Evolutionary conservation across 2,888 invertebrate species (phyloP).

Genomic region (Limnephilus marmoratus): DNA sequence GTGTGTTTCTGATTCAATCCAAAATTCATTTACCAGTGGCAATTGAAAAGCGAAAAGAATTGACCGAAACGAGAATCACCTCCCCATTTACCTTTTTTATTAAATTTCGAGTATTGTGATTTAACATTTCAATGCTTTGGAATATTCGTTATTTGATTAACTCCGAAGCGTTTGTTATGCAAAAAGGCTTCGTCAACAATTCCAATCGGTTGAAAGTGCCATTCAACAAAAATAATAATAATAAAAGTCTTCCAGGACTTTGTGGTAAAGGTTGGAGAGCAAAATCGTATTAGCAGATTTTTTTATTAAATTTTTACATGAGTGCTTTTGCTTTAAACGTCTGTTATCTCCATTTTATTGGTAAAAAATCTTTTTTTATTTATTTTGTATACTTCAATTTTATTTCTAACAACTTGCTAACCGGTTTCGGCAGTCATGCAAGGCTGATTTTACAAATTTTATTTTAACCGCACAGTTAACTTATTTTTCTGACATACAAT

Average conservation of each 20-base stretch:
- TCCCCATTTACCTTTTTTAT: not conserved
- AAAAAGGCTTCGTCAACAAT: slow-evolving; percentile 6
- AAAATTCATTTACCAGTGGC: not conserved
- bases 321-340: not conserved
- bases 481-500: too few relatives aligned
- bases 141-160: slow-evolving; percentile 22
- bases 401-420: too few relatives aligned
- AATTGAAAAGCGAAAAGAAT: slow-evolving; percentile 8
- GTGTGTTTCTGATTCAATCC: not conserved
- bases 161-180: slow-evolving; percentile 26
- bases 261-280: not conserved
- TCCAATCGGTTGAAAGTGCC: slow-evolving; percentile 27
- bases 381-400: too few relatives aligned
- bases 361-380: too few relatives aligned
- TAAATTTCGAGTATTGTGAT: slow-evolving; percentile 2
- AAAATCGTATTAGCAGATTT: not conserved
- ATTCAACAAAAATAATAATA: not conserved
- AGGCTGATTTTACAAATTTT: too few relatives aligned
- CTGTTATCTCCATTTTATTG: not conserved
- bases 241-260: not conserved
- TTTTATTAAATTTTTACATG: not conserved
- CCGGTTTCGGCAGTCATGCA: too few relatives aligned
- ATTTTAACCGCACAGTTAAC: too few relatives aligned
- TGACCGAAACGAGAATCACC: not conserved
- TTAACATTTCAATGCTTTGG: not conserved